Evolutionary conservation across 1,140 invertebrate species (phyloP), one percentile per base, ranked within the genome.

Genomic region (Lethrus apterus): DNA sequence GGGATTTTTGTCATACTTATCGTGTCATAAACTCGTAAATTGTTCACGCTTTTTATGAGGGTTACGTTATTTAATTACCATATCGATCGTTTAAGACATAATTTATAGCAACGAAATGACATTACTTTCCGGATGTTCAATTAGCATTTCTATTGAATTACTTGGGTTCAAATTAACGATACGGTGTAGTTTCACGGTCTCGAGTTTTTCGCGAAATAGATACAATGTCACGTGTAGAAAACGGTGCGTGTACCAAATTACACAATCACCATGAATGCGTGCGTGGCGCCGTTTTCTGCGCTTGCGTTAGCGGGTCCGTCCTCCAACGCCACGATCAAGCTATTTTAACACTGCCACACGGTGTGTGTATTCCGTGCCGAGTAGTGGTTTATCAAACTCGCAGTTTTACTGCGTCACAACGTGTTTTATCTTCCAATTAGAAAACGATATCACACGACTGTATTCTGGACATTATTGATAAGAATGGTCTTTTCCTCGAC

Each of bases 291-390:
- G 51, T 17, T 29, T 2, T 40, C 23, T 50, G 48, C 58, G 58
- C 56, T 57, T 44, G 56, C 55, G 26, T 46, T 42, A 48, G 54
- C 56, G 56, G 56, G 59, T 56, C 52, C 51, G 59, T 59, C 59
- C 59, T 57, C 55, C 54, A 51, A 54, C 55, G 29, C 24, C 18
- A 45, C 50, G 46, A 41, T 41, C 35, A 38, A 33, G 41, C 19
- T 30, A 24, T n/a, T n/a, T n/a, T n/a, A 43, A 8, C 38, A 41
- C 34, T 38, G 23, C 41, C 44, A 46, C 30, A 46, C 44, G 44
- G 44, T 46, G 44, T 46, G 44, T 46, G 33, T n/a, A n/a, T n/a
- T n/a, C n/a, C n/a, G 44, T 29, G 19, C 38, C 29, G 31, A 36
- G 35, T 21, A 8, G 35, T 38, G 35, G 20, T 23, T 15, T 7